Conservation (phyloP, 2,113 vertebrate species). For the Notarius quadriscutis region DNA sequence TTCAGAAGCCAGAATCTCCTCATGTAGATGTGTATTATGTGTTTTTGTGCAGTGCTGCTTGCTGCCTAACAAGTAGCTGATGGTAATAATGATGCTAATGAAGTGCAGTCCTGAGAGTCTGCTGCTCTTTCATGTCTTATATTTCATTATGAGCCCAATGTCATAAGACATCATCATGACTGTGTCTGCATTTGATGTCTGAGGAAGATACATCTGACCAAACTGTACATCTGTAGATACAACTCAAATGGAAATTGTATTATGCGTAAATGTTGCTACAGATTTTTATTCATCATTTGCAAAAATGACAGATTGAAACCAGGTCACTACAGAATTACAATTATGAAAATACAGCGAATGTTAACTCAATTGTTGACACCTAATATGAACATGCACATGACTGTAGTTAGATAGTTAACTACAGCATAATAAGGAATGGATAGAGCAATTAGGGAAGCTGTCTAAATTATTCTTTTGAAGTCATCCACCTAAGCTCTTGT, state of each 20-base stretch:
- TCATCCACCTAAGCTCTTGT: not conserved
- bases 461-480: not conserved
- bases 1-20: not conserved
- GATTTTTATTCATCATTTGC: not conserved
- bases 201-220: not conserved
- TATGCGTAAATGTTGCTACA: not conserved
- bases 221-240: not conserved
- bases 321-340: not conserved
- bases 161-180: not conserved
- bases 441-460: not conserved
- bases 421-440: not conserved
- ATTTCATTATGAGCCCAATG: not conserved
- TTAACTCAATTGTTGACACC: not conserved
- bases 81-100: conserved; percentile 27
- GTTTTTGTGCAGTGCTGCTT: not conserved
- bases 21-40: not conserved
- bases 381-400: not conserved
- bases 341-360: not conserved
- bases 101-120: not conserved
- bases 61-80: not conserved
- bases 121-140: conserved; percentile 9
- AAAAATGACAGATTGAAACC: not conserved
- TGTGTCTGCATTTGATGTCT: not conserved
- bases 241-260: not conserved
- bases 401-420: not conserved